These are phyloP conservation scores for Drosophila nebulosa DNA, from an alignment of 1,140 invertebrate genomes.

Conservation along the genomic window DNA sequence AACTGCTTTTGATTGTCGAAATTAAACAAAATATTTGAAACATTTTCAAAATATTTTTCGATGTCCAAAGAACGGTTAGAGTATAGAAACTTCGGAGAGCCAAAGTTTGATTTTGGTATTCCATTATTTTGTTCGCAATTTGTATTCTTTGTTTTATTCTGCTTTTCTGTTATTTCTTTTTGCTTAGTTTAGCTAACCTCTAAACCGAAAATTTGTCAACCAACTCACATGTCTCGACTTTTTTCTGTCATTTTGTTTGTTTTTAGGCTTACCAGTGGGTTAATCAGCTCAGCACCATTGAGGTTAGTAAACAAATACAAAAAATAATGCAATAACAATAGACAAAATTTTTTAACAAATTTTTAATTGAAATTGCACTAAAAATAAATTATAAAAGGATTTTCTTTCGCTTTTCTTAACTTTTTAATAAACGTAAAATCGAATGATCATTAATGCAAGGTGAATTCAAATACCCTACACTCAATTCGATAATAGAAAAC, in stretches of 20 bases:
- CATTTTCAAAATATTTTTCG: no score
- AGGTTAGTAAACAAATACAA: constrained; percentile 40
- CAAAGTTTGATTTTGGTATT: not conserved
- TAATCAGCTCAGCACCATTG: constrained; percentile 48
- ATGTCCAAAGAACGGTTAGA: not conserved
- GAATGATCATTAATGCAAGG: no score
- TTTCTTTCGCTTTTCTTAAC: not conserved
- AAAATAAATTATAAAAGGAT: no score
- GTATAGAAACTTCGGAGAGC: not conserved
- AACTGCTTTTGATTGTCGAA: no score
- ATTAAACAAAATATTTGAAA: no score
- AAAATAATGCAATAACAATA: not conserved
- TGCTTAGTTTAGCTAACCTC: not conserved
- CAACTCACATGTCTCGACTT: constrained; percentile 13
- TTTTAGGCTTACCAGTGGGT: constrained; percentile 56
- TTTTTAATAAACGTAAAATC: no score
- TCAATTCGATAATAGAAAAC: no score
- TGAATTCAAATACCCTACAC: no score
- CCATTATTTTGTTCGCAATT: not conserved
- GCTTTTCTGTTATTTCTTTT: not conserved
- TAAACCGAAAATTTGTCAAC: not conserved
- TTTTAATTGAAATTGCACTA: not conserved
- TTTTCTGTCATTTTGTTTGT: constrained; percentile 37
- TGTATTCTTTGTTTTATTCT: not conserved
- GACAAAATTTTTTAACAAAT: not conserved